Percentiles rank a stretch among this genome's conserved stretches.
Evolutionary conservation across 2,113 vertebrate species (phyloP).

Genomic region (Ptychochromis oligacanthus): DNA sequence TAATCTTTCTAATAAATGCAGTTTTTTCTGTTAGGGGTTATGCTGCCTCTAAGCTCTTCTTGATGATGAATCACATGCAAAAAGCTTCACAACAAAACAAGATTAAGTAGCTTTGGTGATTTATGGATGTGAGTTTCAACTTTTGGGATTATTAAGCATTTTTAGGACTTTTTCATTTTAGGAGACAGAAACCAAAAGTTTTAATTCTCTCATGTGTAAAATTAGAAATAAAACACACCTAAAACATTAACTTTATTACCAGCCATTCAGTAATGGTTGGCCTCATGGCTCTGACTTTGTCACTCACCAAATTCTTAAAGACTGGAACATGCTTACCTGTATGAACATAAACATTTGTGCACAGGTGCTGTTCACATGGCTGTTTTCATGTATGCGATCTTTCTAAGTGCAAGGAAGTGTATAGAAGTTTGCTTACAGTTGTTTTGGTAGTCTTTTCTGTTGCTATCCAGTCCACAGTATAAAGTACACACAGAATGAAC

Average conservation of each 20-base stretch:
- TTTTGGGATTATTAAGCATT: neutral
- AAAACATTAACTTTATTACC: neutral
- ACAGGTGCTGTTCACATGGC: neutral
- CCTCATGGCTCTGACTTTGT: neutral
- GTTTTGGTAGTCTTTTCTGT: neutral
- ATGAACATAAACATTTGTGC: neutral
- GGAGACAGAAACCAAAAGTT: neutral
- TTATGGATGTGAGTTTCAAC: neutral
- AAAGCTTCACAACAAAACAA: neutral
- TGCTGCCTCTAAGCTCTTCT: slow-evolving; percentile 17
- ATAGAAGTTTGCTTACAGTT: neutral
- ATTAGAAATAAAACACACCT: neutral
- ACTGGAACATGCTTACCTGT: neutral
- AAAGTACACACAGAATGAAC: neutral
- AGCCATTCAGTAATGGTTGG: neutral
- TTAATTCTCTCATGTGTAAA: neutral
- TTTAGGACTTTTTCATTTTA: neutral
- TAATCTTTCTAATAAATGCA: slow-evolving; percentile 40
- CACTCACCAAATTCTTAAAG: neutral
- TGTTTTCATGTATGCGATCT: neutral
- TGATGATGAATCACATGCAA: slow-evolving; percentile 18
- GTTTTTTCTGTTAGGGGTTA: neutral
- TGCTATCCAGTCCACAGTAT: neutral
- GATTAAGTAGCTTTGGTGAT: neutral
- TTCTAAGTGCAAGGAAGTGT: neutral